phyloP scores from a whole-genome alignment of 2,888 invertebrate species.

The Mongoloraphidia duomilia region DNA sequence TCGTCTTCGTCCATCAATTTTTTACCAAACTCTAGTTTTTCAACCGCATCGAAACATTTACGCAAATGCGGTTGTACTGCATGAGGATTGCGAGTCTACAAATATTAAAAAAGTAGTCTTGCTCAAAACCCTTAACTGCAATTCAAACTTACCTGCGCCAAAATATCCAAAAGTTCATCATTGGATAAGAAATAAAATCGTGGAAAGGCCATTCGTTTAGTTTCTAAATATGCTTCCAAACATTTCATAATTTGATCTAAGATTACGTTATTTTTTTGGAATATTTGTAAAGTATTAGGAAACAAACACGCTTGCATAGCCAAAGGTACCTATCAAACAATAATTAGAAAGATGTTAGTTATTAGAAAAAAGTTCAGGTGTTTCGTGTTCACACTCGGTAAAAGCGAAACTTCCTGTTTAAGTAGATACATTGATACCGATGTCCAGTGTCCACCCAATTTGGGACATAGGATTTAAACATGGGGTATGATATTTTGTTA shows the following conservation, averaged over 20 bases:
- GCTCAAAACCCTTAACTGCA: background rate
- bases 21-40: conserved; percentile 60
- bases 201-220: conserved; percentile 76
- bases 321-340: conserved; percentile 42
- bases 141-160: conserved; percentile 53
- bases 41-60: conserved; percentile 79
- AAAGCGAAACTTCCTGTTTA: too few species aligned
- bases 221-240: conserved; percentile 77
- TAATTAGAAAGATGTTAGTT: background rate
- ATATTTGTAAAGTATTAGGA: conserved; percentile 50
- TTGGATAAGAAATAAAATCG: conserved; percentile 72
- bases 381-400: too few species aligned
- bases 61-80: conserved; percentile 82
- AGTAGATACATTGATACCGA: too few species aligned
- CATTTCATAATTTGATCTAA: conserved; percentile 83
- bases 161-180: conserved; percentile 76
- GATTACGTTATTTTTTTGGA: conserved; percentile 59
- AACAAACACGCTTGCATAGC: conserved; percentile 70
- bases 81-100: conserved; percentile 65
- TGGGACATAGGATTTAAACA: too few species aligned
- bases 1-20: conserved; percentile 40
- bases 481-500: too few species aligned
- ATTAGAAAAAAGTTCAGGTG: background rate
- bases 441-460: too few species aligned
- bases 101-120: background rate